Evolutionary conservation across 2,113 vertebrate genomes (phyloP).

Genomic region (Elachura formosa): DNA sequence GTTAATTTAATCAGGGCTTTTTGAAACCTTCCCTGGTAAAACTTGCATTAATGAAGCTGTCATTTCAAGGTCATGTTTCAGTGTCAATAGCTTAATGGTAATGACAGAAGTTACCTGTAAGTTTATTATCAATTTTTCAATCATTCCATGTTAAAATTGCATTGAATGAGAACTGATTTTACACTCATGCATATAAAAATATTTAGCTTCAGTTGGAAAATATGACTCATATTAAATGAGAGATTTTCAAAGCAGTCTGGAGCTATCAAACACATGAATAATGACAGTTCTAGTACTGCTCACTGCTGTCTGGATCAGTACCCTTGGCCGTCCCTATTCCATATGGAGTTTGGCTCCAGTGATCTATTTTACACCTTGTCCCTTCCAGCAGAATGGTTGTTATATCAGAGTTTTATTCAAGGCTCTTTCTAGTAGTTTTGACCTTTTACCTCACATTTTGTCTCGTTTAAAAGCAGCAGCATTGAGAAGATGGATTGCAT

Average conservation of each 20-base stretch:
- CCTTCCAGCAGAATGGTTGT: background rate
- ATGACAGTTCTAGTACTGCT: background rate
- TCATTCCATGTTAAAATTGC: background rate
- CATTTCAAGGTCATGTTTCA: constrained; percentile 73
- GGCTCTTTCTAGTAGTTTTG: background rate
- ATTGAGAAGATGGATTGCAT: background rate
- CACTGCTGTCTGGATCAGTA: background rate
- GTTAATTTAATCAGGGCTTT: constrained; percentile 73
- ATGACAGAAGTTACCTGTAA: constrained; percentile 22
- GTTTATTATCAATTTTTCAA: background rate
- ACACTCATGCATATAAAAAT: background rate
- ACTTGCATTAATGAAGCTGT: constrained; percentile 56
- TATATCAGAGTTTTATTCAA: background rate
- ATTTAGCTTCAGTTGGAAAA: background rate
- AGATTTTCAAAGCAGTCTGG: background rate
- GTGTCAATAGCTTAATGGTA: constrained; percentile 37
- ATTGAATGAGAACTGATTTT: background rate
- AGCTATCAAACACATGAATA: background rate
- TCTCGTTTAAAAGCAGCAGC: background rate
- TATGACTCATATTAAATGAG: background rate
- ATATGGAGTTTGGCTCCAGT: background rate
- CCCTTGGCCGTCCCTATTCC: background rate
- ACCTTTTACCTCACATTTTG: constrained; percentile 4
- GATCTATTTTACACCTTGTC: background rate
- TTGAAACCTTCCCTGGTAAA: constrained; percentile 47